Percentiles rank a stretch among this genome's conserved stretches.
phyloP scores from a whole-genome alignment of 2,888 invertebrate species.

The Graphium colonna region DNA sequence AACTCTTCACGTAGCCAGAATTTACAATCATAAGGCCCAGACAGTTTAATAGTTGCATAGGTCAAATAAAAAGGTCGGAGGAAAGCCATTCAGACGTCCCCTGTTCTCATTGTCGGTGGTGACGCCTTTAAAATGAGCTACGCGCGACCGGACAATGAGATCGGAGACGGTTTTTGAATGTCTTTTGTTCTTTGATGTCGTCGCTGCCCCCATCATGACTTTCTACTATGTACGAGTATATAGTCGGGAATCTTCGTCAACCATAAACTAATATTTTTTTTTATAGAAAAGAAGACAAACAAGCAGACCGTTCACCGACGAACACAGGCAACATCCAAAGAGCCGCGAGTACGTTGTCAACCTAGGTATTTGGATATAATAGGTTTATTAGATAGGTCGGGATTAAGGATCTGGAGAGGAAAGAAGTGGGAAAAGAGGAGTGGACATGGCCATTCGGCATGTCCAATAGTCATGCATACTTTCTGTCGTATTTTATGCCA shows the following conservation, averaged over 20 bases:
- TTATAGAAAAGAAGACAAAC: too few species aligned
- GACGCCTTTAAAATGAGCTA: conserved; percentile 31
- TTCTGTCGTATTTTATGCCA: too few species aligned
- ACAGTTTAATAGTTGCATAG: conserved; percentile 43
- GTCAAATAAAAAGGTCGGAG: conserved; percentile 40
- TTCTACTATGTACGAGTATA: background rate
- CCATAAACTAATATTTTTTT: background rate
- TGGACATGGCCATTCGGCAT: too few species aligned
- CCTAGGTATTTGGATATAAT: too few species aligned
- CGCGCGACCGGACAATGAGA: conserved; percentile 23
- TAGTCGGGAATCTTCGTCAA: background rate
- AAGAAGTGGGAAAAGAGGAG: too few species aligned
- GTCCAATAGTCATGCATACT: too few species aligned
- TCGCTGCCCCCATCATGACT: conserved; percentile 1
- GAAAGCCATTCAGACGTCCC: conserved; percentile 43
- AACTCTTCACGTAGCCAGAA: conserved; percentile 25
- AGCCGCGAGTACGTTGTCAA: too few species aligned
- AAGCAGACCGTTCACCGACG: too few species aligned
- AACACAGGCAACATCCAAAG: too few species aligned
- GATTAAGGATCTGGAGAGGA: too few species aligned
- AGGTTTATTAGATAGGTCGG: too few species aligned
- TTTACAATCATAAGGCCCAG: conserved; percentile 28
- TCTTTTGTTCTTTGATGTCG: conserved; percentile 23
- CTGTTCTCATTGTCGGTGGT: conserved; percentile 33
- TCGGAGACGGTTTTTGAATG: conserved; percentile 25